phyloP scores from a whole-genome alignment of 1,140 invertebrate species.

The Aphis gossypii region DNA sequence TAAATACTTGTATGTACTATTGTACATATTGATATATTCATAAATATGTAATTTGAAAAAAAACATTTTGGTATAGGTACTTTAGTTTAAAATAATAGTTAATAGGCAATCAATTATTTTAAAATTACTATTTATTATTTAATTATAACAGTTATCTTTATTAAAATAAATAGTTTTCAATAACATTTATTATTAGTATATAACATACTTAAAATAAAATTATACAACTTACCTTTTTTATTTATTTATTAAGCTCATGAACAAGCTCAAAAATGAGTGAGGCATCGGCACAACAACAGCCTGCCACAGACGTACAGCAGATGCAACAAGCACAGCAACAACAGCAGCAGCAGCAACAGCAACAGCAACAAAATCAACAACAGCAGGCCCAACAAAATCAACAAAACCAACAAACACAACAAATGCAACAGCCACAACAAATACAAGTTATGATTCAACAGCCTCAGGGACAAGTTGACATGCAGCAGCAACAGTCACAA shows the following conservation, averaged over 20 bases:
- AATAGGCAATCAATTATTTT: neutral
- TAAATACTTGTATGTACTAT: neutral
- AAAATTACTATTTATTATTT: neutral
- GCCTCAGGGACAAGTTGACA: constrained; percentile 59
- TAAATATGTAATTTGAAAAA: neutral
- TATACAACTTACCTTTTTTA: neutral
- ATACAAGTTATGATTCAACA: constrained; percentile 63
- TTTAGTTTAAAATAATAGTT: neutral
- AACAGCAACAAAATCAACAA: constrained; percentile 64
- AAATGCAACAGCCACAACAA: constrained; percentile 65
- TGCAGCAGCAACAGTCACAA: constrained; percentile 58
- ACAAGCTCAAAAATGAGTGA: constrained; percentile 52
- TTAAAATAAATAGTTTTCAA: neutral
- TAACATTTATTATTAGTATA: neutral
- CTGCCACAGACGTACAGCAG: constrained; percentile 60
- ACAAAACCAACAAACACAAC: constrained; percentile 66
- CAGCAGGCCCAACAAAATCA: constrained; percentile 66
- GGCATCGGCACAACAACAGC: constrained; percentile 48
- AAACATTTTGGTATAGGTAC: neutral
- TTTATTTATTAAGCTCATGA: constrained; percentile 36
- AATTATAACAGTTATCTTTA: neutral
- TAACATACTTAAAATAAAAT: neutral
- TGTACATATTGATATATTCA: neutral
- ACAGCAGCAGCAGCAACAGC: constrained; percentile 64
- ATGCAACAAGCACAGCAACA: constrained; percentile 65